Conservation (phyloP, 2,888 invertebrate species). For the Stenodera caucasica region DNA sequence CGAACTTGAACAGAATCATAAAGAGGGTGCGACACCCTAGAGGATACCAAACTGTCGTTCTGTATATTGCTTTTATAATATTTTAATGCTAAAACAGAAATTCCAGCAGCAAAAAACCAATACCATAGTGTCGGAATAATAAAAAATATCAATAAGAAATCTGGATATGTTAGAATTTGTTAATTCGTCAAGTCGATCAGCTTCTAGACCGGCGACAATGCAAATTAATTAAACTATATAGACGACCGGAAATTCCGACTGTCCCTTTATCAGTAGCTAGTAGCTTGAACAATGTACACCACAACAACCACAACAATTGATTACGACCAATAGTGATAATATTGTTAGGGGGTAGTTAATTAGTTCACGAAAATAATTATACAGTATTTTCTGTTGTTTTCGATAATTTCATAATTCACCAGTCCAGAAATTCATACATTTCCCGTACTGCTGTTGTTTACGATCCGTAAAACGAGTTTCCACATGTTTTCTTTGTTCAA, state of each 20-base stretch:
- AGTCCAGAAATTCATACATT: too few relatives aligned
- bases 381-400: too few relatives aligned
- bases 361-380: too few relatives aligned
- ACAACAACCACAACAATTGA: slow-evolving; percentile 6
- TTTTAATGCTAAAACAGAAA: slow-evolving; percentile 7
- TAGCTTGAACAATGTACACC: background rate
- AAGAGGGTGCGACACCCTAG: slow-evolving; percentile 21
- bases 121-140: too few relatives aligned
- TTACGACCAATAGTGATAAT: background rate
- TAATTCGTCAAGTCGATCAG: too few relatives aligned
- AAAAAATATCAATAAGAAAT: too few relatives aligned
- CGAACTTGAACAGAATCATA: slow-evolving; percentile 18
- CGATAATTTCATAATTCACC: too few relatives aligned
- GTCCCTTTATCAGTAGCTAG: background rate
- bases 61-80: slow-evolving; percentile 21
- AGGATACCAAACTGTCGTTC: slow-evolving; percentile 20
- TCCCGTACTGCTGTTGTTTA: too few relatives aligned
- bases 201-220: background rate
- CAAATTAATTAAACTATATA: slow-evolving; percentile 1
- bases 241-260: background rate
- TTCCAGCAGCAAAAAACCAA: too few relatives aligned
- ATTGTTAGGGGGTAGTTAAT: background rate
- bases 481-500: too few relatives aligned
- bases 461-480: too few relatives aligned
- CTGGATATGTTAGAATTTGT: too few relatives aligned